Percentiles rank a stretch among this genome's conserved stretches.
phyloP scores from a whole-genome alignment of 2,888 invertebrate species.

The Rosalia funebris region DNA sequence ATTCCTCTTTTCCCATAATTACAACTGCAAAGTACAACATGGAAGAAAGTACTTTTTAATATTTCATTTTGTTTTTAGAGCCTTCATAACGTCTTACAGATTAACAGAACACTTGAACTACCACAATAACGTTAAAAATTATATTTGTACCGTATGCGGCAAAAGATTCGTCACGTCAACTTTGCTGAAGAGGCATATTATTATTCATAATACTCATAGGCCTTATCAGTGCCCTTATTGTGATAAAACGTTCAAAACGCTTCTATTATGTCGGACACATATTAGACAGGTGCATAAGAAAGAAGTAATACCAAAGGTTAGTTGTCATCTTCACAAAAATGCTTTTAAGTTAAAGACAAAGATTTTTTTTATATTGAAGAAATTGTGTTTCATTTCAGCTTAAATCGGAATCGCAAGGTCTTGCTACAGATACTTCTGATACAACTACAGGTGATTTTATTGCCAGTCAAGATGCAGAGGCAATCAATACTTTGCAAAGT shows the following conservation, averaged over 20 bases:
- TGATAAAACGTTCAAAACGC: constrained; percentile 69
- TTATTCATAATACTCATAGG: constrained; percentile 61
- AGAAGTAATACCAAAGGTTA: constrained; percentile 52
- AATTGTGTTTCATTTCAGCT: constrained; percentile 1
- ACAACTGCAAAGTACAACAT: no score
- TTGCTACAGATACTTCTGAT: background rate
- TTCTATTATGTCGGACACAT: constrained; percentile 72
- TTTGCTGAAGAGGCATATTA: constrained; percentile 59
- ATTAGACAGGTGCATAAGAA: constrained; percentile 69
- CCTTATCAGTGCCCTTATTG: constrained; percentile 72
- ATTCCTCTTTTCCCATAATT: no score
- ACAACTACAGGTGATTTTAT: background rate
- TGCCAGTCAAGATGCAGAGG: background rate
- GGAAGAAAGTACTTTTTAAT: background rate
- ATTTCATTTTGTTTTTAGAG: constrained; percentile 43
- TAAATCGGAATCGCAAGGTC: background rate
- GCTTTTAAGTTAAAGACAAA: background rate
- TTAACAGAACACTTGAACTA: constrained; percentile 56
- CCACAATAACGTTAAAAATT: constrained; percentile 59
- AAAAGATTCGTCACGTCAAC: constrained; percentile 60
- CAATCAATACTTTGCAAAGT: background rate
- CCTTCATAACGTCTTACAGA: constrained; percentile 51
- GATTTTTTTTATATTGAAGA: background rate
- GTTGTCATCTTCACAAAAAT: background rate
- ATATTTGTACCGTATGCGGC: constrained; percentile 59